Percentiles rank a stretch among this genome's conserved stretches.
Evolutionary conservation across 1,140 invertebrate species (phyloP).

Genomic region (Doryteuthis pealeii): DNA sequence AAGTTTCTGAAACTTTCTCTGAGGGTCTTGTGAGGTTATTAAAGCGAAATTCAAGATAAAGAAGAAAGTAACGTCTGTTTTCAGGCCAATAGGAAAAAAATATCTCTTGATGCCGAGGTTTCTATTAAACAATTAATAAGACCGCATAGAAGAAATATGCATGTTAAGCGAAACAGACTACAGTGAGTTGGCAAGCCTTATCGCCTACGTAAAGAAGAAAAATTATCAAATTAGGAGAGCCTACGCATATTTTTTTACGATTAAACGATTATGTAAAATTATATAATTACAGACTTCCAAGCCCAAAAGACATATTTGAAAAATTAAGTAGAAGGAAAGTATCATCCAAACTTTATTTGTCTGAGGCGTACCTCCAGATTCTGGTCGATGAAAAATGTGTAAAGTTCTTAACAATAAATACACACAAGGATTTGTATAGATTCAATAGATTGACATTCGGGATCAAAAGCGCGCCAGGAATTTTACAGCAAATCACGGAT

Average conservation of each 20-base stretch:
- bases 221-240: constrained; percentile 49
- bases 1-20: no score
- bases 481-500: constrained; percentile 61
- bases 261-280: constrained; percentile 40
- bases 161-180: constrained; percentile 30
- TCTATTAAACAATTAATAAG: background rate
- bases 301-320: constrained; percentile 38
- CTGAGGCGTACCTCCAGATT: constrained; percentile 26
- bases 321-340: constrained; percentile 33
- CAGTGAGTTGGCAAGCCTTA: constrained; percentile 55
- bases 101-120: no score
- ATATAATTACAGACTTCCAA: constrained; percentile 38
- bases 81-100: no score
- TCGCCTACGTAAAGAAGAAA: constrained; percentile 55
- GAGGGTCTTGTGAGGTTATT: no score
- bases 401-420: constrained; percentile 35
- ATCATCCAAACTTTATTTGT: constrained; percentile 35
- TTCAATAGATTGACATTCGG: constrained; percentile 60
- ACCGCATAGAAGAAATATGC: no score
- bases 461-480: constrained; percentile 59
- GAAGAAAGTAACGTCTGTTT: no score
- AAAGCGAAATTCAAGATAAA: no score
- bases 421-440: constrained; percentile 41
- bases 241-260: constrained; percentile 52
- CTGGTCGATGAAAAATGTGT: constrained; percentile 33